Base-by-base conservation (phyloP, 2,797 vertebrate species). In the Dendrocincla fuliginosa region DNA sequence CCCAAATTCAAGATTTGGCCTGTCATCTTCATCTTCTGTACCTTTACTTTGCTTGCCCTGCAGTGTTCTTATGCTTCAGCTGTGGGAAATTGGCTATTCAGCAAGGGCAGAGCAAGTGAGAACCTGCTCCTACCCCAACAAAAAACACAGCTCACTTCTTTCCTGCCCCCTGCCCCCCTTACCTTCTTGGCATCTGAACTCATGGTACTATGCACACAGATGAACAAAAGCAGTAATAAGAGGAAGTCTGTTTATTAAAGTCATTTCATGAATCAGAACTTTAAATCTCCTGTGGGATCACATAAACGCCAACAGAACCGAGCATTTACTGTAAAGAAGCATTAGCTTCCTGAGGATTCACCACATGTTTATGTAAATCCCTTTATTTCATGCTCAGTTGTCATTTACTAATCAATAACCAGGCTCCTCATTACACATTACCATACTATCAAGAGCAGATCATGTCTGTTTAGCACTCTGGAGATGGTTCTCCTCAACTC, bases 81-180 rank as follows among this genome's bases (percentile, higher is more conserved):
- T 75, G 11, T 71, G 25, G 28, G 28, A 79, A 71, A 56, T 30
- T 25, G 73, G n/a, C 41, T n/a, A 64, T 60, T 73, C 33, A 65
- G 25, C 28, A 35, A 76, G 25, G 33, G 13, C 11, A 68, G 19
- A 63, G 37, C 68, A 78, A 87, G 23, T 27, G 28, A 70, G 42
- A 93, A 65, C 20, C 13, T 6, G 53, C 30, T 78, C 47, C 42
- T 46, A 50, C n/a, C n/a, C 53, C 17, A 37, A 37, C 5, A 64
- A 81, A 84, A 73, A 50, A 19, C 33, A 69, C 37, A 83, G 23
- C 37, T 67, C n/a, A 37, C 13, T 92, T 90, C 69, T 61, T 39
- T 55, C 23, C 9, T 33, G 10, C 9, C 25, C 13, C 14, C 8
- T 1, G 22, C 6, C 1, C 1, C 5, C 0, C 0, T 3, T 9